Percentiles rank a stretch among this genome's conserved stretches.
phyloP scores from a whole-genome alignment of 2,113 vertebrate genomes.

The Channa argus region DNA sequence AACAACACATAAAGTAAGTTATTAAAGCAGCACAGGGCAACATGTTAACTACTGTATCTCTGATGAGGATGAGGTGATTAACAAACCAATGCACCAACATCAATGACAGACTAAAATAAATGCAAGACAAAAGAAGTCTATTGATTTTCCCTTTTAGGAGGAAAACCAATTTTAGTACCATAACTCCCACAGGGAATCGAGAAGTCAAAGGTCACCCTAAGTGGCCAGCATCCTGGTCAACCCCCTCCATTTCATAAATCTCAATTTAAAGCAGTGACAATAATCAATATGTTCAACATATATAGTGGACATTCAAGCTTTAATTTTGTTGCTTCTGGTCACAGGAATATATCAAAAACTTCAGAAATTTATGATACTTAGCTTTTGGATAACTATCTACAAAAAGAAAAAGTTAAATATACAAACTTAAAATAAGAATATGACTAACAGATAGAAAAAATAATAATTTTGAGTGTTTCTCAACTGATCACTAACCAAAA shows the following conservation, averaged over 20 bases:
- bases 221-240: slow-evolving; percentile 31
- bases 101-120: not conserved
- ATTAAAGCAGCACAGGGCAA: not conserved
- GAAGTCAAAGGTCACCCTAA: slow-evolving; percentile 47
- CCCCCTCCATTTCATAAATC: too few species aligned
- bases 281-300: slow-evolving; percentile 44
- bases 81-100: not conserved
- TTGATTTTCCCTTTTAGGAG: slow-evolving; percentile 57
- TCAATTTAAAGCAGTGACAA: slow-evolving; percentile 7
- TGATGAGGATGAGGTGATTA: not conserved
- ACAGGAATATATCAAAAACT: slow-evolving; percentile 9
- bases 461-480: too few species aligned
- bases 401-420: too few species aligned
- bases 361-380: too few species aligned
- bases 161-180: slow-evolving; percentile 44
- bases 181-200: slow-evolving; percentile 20
- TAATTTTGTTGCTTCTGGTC: not conserved
- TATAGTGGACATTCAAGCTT: slow-evolving; percentile 8
- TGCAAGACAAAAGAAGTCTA: not conserved
- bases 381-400: not conserved
- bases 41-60: not conserved
- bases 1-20: slow-evolving; percentile 34
- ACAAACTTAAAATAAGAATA: too few species aligned
- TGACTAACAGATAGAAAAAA: too few species aligned
- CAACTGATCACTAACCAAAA: too few species aligned